Percentiles rank a stretch among this genome's conserved stretches.
Conservation (phyloP, 2,113 vertebrate species). For the Probosciger aterrimus region DNA sequence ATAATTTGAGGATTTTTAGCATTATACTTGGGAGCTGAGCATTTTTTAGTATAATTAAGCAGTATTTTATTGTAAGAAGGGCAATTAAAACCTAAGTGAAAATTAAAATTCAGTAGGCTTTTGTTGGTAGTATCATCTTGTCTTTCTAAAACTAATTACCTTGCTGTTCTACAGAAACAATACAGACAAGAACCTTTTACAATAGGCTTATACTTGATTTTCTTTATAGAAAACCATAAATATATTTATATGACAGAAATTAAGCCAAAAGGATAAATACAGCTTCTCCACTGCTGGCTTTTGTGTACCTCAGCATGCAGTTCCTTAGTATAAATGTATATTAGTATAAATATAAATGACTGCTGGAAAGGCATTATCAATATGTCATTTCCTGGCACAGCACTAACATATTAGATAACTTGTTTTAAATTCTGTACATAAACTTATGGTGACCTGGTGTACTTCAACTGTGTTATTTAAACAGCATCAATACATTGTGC, state of each 20-base stretch:
- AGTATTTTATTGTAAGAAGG: not conserved
- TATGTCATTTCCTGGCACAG: not conserved
- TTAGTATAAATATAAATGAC: too few species aligned
- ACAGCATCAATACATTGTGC: not conserved
- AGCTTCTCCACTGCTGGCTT: not conserved
- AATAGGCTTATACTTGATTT: not conserved
- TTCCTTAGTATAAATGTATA: not conserved
- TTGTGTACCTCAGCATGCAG: not conserved
- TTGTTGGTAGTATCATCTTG: not conserved
- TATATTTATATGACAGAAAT: not conserved
- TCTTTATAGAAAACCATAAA: not conserved
- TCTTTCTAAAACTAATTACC: slow-evolving; percentile 8
- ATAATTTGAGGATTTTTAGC: not conserved
- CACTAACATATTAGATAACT: not conserved
- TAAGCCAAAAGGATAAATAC: not conserved
- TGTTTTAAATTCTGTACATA: not conserved
- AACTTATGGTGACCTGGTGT: not conserved
- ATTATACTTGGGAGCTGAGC: not conserved
- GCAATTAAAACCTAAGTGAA: slow-evolving; percentile 7
- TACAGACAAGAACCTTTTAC: not conserved
- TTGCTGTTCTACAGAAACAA: not conserved
- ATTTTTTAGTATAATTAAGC: slow-evolving; percentile 2
- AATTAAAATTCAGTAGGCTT: slow-evolving; percentile 2
- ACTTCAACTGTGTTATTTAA: not conserved
- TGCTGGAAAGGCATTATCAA: not conserved